These are phyloP conservation scores for Acronicta aceris DNA, from an alignment of 2,888 invertebrate species.

Conservation along the genomic window DNA sequence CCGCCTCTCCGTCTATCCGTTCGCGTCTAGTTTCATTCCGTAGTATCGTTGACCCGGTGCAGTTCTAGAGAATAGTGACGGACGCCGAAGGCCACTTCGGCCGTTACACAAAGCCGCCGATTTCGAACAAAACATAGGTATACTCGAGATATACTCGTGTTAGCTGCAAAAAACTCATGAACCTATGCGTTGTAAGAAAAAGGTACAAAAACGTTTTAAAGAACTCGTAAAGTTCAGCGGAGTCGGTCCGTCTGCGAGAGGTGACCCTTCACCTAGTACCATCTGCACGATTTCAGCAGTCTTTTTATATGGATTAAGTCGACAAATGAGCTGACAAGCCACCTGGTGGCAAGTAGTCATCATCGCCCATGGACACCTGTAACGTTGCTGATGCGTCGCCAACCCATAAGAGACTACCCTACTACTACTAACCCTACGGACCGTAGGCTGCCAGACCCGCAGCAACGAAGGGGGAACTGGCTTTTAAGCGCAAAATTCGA, in stretches of 20 bases:
- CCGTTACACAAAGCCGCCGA: slow-evolving; percentile 58
- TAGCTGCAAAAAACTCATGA: slow-evolving; percentile 26
- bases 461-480: too few relatives aligned
- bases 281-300: neutral
- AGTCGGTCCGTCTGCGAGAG: slow-evolving; percentile 25
- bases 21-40: slow-evolving; percentile 26
- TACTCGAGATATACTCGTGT: slow-evolving; percentile 15
- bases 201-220: slow-evolving; percentile 15
- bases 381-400: too few relatives aligned
- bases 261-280: neutral
- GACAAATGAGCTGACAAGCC: too few relatives aligned
- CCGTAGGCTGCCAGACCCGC: too few relatives aligned
- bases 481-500: too few relatives aligned
- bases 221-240: slow-evolving; percentile 4
- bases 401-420: too few relatives aligned
- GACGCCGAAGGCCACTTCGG: slow-evolving; percentile 50
- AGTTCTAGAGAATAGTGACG: slow-evolving; percentile 46
- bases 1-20: slow-evolving; percentile 24
- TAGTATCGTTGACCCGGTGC: slow-evolving; percentile 46
- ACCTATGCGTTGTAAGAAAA: slow-evolving; percentile 26
- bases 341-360: too few relatives aligned
- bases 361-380: too few relatives aligned
- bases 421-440: too few relatives aligned
- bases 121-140: slow-evolving; percentile 38
- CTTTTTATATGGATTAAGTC: too few relatives aligned